phyloP scores from a whole-genome alignment of 2,888 invertebrate species.

The Imbricaverruca yamaguchii region DNA sequence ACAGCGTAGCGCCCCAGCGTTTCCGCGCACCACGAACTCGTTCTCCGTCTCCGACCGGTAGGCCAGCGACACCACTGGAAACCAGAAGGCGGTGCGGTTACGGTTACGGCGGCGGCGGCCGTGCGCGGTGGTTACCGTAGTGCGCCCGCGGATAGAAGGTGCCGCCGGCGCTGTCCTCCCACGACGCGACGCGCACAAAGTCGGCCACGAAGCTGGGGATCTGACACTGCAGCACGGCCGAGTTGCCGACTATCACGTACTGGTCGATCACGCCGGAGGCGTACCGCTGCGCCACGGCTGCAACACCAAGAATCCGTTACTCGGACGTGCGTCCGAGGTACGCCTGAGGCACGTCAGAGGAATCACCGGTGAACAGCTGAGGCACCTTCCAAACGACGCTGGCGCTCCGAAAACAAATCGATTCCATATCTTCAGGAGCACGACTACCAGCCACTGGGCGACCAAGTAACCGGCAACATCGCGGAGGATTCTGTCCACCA shows the following conservation, averaged over 20 bases:
- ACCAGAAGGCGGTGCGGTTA: conserved; percentile 37
- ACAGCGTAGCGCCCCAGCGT: conserved; percentile 86
- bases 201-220: conserved; percentile 57
- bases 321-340: too few relatives aligned
- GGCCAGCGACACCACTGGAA: conserved; percentile 76
- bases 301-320: conserved; percentile 36
- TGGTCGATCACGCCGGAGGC: conserved; percentile 88
- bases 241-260: conserved; percentile 85
- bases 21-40: conserved; percentile 86
- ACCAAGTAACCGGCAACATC: too few relatives aligned
- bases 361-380: too few relatives aligned
- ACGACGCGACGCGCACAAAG: conserved; percentile 59
- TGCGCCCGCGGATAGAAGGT: not conserved
- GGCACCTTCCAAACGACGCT: too few relatives aligned
- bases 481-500: too few relatives aligned
- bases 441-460: too few relatives aligned
- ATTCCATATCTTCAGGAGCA: too few relatives aligned
- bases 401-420: too few relatives aligned
- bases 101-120: conserved; percentile 46
- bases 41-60: conserved; percentile 87
- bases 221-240: conserved; percentile 87
- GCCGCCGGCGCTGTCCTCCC: conserved; percentile 49
- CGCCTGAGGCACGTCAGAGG: too few relatives aligned
- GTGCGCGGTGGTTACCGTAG: conserved; percentile 49
- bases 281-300: conserved; percentile 83